phyloP scores from a whole-genome alignment of 2,797 vertebrate genomes.

The Alosa sapidissima region DNA sequence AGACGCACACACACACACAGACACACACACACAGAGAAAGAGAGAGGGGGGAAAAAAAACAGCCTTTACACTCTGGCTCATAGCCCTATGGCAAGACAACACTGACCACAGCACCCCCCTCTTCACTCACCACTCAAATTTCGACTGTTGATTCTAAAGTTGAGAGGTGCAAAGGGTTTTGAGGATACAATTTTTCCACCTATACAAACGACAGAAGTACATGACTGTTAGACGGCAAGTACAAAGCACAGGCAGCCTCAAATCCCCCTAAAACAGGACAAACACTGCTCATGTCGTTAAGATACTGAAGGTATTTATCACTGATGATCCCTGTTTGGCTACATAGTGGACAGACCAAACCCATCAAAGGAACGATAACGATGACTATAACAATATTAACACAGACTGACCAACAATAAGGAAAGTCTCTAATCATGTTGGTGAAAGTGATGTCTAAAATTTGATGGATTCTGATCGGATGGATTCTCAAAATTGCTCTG shows the following conservation, averaged over 20 bases:
- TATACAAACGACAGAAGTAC: conserved; percentile 53
- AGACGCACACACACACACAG: background rate
- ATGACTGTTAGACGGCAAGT: background rate
- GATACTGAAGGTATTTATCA: background rate
- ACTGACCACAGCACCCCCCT: background rate
- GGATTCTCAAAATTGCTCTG: too few relatives aligned
- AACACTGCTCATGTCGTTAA: background rate
- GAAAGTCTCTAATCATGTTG: too few relatives aligned
- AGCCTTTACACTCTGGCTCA: background rate
- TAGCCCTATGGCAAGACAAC: background rate
- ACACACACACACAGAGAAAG: background rate
- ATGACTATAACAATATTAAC: too few relatives aligned
- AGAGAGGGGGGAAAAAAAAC: background rate
- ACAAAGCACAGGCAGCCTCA: background rate
- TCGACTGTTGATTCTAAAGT: conserved; percentile 99
- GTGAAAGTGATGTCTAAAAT: too few relatives aligned
- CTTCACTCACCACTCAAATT: conserved; percentile 94
- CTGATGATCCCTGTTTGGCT: too few relatives aligned
- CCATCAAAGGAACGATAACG: too few relatives aligned
- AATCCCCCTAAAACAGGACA: background rate
- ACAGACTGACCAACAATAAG: too few relatives aligned
- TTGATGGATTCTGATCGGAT: too few relatives aligned
- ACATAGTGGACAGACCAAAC: too few relatives aligned
- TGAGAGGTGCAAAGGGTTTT: conserved; percentile 99
- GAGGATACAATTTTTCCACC: conserved; percentile 99